These are phyloP conservation scores for Bombyx huttoni DNA, from an alignment of 2,888 invertebrate species.

Conservation along the genomic window DNA sequence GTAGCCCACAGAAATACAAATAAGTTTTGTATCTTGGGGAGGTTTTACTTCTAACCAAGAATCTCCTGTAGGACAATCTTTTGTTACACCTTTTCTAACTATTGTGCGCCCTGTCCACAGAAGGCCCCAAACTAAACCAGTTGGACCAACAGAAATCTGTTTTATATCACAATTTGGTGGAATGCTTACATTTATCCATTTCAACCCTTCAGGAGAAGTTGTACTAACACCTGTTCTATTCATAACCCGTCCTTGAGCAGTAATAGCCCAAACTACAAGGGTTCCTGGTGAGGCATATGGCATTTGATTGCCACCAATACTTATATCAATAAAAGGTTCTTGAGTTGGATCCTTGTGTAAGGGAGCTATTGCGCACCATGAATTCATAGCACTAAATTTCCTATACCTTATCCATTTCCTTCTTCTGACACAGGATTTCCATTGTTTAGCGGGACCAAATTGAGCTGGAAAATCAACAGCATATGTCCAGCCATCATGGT, in stretches of 20 bases:
- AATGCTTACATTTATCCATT: constrained; percentile 86
- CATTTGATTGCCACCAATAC: constrained; percentile 87
- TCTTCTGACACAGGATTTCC: constrained; percentile 92
- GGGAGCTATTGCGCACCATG: constrained; percentile 93
- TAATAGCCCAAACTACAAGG: constrained; percentile 92
- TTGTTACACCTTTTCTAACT: constrained; percentile 86
- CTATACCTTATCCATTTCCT: constrained; percentile 92
- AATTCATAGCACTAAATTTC: constrained; percentile 90
- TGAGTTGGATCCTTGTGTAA: constrained; percentile 91
- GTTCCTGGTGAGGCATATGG: constrained; percentile 83
- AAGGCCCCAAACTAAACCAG: constrained; percentile 90
- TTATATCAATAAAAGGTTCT: constrained; percentile 94
- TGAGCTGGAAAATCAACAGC: constrained; percentile 92
- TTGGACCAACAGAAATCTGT: constrained; percentile 88
- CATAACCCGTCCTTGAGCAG: constrained; percentile 92
- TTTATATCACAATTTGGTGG: constrained; percentile 86
- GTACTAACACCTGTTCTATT: constrained; percentile 86
- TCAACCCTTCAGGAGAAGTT: constrained; percentile 87
- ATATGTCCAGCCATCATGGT: constrained; percentile 95
- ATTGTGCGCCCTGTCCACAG: constrained; percentile 87
- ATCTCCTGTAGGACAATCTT: constrained; percentile 79
- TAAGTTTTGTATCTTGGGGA: constrained; percentile 77
- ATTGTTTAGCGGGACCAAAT: constrained; percentile 84
- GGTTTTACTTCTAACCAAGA: constrained; percentile 87
- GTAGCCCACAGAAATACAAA: constrained; percentile 85